Percentiles rank a stretch among this genome's conserved stretches.
These are phyloP conservation scores for Drosophila tropicalis DNA, from an alignment of 1,140 invertebrate genomes.

Conservation along the genomic window DNA sequence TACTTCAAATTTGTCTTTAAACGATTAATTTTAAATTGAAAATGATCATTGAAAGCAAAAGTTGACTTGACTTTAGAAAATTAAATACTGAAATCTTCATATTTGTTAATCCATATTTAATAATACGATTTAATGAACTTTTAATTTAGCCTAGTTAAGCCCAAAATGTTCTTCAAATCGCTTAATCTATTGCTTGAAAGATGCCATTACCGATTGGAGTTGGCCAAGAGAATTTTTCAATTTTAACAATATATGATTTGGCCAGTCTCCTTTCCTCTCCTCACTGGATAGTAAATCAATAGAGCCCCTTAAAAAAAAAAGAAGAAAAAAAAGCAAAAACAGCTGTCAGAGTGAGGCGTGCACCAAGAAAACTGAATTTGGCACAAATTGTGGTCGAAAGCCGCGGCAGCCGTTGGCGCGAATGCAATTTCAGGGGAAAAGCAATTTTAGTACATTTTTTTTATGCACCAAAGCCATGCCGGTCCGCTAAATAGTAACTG, in stretches of 20 bases:
- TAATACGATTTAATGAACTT: too few species aligned
- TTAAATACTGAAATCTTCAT: too few species aligned
- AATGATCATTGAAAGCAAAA: too few species aligned
- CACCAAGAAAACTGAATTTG: slow-evolving; percentile 51
- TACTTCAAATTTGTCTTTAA: neutral
- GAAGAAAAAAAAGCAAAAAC: slow-evolving; percentile 16
- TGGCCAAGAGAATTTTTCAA: neutral
- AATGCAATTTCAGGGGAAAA: slow-evolving; percentile 54
- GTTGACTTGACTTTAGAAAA: too few species aligned
- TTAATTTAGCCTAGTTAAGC: too few species aligned
- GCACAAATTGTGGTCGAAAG: slow-evolving; percentile 44
- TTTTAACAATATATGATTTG: neutral
- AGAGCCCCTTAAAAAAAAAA: slow-evolving; percentile 28
- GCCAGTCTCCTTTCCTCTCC: neutral
- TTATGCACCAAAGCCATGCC: slow-evolving; percentile 41
- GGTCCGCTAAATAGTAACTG: slow-evolving; percentile 74
- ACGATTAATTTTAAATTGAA: neutral
- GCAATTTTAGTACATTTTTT: slow-evolving; percentile 68
- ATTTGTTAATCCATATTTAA: too few species aligned
- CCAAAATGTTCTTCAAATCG: too few species aligned
- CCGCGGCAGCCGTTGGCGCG: slow-evolving; percentile 39
- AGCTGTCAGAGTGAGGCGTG: slow-evolving; percentile 60
- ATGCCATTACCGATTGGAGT: neutral
- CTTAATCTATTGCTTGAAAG: too few species aligned
- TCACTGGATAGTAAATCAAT: slow-evolving; percentile 27